Evolutionary conservation across 2,797 vertebrate species (phyloP), one percentile per base, ranked within the genome.

Genomic region (Spinus olivaceus): DNA sequence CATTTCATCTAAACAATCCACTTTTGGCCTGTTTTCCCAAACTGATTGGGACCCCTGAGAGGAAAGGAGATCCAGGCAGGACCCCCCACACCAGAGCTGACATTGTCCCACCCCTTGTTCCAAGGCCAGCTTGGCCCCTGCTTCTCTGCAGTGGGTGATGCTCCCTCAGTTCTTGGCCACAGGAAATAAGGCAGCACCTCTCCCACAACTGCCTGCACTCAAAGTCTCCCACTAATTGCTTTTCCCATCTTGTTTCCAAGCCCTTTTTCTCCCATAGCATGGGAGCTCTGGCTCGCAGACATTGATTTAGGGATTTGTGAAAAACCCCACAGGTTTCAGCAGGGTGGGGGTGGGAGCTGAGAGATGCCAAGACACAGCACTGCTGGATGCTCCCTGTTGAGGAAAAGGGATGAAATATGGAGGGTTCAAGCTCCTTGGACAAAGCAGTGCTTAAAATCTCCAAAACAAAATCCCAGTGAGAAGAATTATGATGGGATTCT

Each of bases 1-100:
- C 22, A 46, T 77, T 81, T 94, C 46, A 50, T 87, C 74, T 61
- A 92, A 94, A 88, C 83, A 94, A 69, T 46, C 49, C 63, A 1
- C 4, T 12, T 64, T 54, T 90, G 87, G 85, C 47, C 28, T 4
- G 1, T 42, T 94, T 95, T 74, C 66, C 67, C 84, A 60, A 15
- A 74, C 27, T 85, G 76, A 81, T 91, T 72, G 1, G 5, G 78
- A 92, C 41, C 51, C 57, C n/a, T 5, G 12, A 27, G 54, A 72
- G 56, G 11, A 24, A 28, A 84, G 76, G 7, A 3, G 72, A 74
- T 33, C 41, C 82, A 88, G 78, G 69, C 82, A 71, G 61, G 82
- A 50, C 54, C 37, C 50, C 90, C 35, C 57, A 60, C 0, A 0
- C 33, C 65, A 57, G 63, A 69, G 66, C 8, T 5, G 28, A 42